Base-by-base conservation (phyloP, 2,888 invertebrate genomes). In the Nephrotoma appendiculata region DNA sequence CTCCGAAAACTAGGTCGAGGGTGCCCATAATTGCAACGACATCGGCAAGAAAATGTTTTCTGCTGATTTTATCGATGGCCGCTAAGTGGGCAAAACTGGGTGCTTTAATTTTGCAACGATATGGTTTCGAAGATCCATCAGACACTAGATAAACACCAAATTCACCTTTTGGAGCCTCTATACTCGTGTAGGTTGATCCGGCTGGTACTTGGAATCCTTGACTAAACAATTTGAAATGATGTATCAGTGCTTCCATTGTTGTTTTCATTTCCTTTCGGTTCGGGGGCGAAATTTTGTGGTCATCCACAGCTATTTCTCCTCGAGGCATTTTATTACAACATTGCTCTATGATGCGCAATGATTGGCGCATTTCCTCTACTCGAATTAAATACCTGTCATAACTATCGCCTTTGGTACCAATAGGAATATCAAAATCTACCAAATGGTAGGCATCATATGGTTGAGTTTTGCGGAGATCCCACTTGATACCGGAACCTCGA, bases 141-240 rank as follows among this genome's bases (percentile, higher is more conserved):
- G 97, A 95, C 2, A 98, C 95, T 89, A 98, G 92, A 90, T 97
- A 98, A 1, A 98, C 93, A 2, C 97, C 98, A 90, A 98, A 94
- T 91, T 98, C 98, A 83, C 95, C 95, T 93, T 97, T 98, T 0
- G 98, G 98, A 87, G 95, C 94, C 91, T 98, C 98, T 2, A 95
- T 93, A 42, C 95, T 93, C 0, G 95, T 95, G 89, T 97, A 98
- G 0, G 96, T 96, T 2, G 93, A 91, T 0, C 98, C 98, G 19
- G 98, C 96, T 0, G 98, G 97, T 41, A 98, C 97, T 43, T 93
- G 92, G 90, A 95, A 96, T 0, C 97, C 98, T 91, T 96, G 95
- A 1, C 95, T 94, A 90, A 95, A 98, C 87, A 96, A 92, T 90
- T 98, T 98, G 91, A 98, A 97, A 90, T 98, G 97, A 91, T 98